Evolutionary conservation across 2,888 invertebrate genomes (phyloP).

Genomic region (Sialis lutaria): DNA sequence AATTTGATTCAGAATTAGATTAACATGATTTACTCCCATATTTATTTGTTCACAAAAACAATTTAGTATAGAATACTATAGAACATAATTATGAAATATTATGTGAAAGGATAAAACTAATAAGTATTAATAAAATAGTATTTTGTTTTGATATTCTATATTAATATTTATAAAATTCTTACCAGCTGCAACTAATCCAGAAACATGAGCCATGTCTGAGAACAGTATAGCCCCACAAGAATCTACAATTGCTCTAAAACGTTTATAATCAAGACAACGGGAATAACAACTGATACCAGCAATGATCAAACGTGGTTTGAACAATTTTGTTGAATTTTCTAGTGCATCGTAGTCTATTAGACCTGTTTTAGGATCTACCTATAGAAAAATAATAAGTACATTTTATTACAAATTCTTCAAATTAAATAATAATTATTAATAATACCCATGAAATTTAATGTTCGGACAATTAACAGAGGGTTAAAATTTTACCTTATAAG

Average conservation of each 20-base stretch:
- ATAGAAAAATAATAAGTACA: slow-evolving; percentile 8
- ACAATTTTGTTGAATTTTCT: slow-evolving; percentile 63
- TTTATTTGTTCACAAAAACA: too few relatives aligned
- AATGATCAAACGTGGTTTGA: slow-evolving; percentile 83
- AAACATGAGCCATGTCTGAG: slow-evolving; percentile 93
- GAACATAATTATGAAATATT: neutral
- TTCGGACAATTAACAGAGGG: too few relatives aligned
- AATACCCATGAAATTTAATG: too few relatives aligned
- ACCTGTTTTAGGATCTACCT: slow-evolving; percentile 60
- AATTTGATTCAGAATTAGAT: too few relatives aligned
- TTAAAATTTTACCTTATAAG: slow-evolving; percentile 60
- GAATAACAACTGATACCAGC: slow-evolving; percentile 93
- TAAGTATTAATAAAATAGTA: neutral
- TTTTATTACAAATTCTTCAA: too few relatives aligned
- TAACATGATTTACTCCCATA: too few relatives aligned
- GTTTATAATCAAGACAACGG: slow-evolving; percentile 76
- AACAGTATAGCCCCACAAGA: slow-evolving; percentile 73
- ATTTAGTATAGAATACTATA: too few relatives aligned
- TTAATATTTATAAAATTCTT: slow-evolving; percentile 8
- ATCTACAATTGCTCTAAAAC: slow-evolving; percentile 70
- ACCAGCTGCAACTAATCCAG: slow-evolving; percentile 81
- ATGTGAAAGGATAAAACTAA: neutral
- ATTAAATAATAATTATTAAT: too few relatives aligned
- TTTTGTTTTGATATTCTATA: neutral
- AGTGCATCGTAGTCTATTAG: slow-evolving; percentile 86